Percentiles rank a stretch among this genome's conserved stretches.
Conservation (phyloP, 2,888 invertebrate species). For the Acleris holmiana region DNA sequence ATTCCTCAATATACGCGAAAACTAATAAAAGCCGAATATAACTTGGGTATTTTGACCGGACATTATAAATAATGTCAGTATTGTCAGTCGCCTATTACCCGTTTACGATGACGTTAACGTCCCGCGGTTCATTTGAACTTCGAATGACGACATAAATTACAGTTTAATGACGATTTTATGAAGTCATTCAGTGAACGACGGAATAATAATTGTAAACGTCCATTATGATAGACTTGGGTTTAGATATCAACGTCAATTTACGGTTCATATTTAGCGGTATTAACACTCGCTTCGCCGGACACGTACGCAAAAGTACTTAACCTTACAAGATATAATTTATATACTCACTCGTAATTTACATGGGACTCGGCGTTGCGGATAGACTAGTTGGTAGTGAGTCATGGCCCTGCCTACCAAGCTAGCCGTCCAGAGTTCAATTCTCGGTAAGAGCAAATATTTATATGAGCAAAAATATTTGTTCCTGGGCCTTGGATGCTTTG, state of each 20-base stretch:
- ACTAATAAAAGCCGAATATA: no score
- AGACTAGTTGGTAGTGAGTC: no score
- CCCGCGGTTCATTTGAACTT: slow-evolving; percentile 43
- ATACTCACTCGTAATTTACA: no score
- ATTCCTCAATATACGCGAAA: no score
- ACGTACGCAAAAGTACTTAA: background rate
- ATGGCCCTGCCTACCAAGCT: no score
- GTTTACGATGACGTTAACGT: slow-evolving; percentile 44
- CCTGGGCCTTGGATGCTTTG: no score
- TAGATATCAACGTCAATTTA: slow-evolving; percentile 5
- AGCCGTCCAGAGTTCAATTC: no score
- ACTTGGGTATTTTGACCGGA: slow-evolving; percentile 2
- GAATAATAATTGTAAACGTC: slow-evolving; percentile 21
- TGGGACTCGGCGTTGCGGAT: no score
- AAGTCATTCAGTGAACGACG: slow-evolving; percentile 44
- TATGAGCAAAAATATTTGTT: no score
- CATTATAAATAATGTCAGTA: slow-evolving; percentile 2
- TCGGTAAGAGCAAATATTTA: no score
- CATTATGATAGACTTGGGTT: background rate
- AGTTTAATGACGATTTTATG: slow-evolving; percentile 45
- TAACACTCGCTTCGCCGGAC: background rate
- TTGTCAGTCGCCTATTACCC: slow-evolving; percentile 37
- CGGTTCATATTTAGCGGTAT: background rate
- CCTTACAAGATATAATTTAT: background rate
- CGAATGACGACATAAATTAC: slow-evolving; percentile 43